These are phyloP conservation scores for Archivesica marissinica DNA, from an alignment of 1,140 invertebrate genomes.

Conservation along the genomic window DNA sequence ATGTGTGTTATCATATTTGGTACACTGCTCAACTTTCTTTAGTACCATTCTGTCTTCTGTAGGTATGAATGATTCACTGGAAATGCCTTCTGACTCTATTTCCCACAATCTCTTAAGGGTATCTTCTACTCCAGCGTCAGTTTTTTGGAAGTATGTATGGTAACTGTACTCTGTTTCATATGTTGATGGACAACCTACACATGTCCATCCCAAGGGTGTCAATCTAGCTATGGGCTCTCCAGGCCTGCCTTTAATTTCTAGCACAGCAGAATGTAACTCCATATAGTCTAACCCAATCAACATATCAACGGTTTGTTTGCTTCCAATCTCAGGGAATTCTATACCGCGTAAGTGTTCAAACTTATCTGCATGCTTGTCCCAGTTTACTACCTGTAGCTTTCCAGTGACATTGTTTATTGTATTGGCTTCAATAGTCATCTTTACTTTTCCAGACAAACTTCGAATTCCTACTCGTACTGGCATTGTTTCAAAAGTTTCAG, in stretches of 20 bases:
- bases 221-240: constrained; percentile 11
- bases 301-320: neutral
- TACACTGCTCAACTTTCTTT: neutral
- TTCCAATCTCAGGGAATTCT: neutral
- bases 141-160: neutral
- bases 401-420: constrained; percentile 60
- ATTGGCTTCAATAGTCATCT: constrained; percentile 1
- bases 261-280: neutral
- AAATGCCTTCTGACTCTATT: neutral
- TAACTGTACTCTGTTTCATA: neutral
- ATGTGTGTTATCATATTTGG: neutral
- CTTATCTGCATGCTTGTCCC: neutral
- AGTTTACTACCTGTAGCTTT: constrained; percentile 40
- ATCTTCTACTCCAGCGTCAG: neutral
- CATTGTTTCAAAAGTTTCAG: constrained; percentile 62
- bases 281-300: constrained; percentile 22
- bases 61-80: neutral
- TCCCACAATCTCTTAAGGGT: constrained; percentile 35
- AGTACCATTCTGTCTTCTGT: neutral
- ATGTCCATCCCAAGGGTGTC: constrained; percentile 26
- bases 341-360: constrained; percentile 5
- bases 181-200: neutral
- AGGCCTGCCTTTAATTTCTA: neutral
- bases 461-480: constrained; percentile 31
- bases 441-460: constrained; percentile 16